phyloP scores from a whole-genome alignment of 2,888 invertebrate genomes.

The Melinopterus prodromus region DNA sequence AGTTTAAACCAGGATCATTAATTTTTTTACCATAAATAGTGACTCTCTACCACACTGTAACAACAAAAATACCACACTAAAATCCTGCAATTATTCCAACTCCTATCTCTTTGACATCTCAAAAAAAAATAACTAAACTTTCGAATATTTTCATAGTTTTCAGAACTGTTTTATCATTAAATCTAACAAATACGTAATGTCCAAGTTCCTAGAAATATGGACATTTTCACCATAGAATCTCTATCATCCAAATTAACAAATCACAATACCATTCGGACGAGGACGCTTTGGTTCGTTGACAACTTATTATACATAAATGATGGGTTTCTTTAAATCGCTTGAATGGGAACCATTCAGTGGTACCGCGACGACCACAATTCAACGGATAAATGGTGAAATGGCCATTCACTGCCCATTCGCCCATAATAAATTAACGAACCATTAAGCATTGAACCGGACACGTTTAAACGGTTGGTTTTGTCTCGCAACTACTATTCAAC shows the following conservation, averaged over 20 bases:
- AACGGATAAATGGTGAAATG: background rate
- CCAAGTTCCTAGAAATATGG: no score
- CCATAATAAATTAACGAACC: background rate
- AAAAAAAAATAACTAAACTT: no score
- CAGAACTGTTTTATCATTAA: no score
- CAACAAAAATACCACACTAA: no score
- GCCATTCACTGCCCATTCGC: background rate
- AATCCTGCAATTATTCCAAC: no score
- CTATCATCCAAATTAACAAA: background rate
- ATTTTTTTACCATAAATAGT: no score
- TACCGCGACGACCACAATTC: background rate
- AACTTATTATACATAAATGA: slow-evolving; percentile 4
- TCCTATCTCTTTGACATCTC: no score
- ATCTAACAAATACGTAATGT: no score
- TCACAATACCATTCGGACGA: background rate
- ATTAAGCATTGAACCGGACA: background rate
- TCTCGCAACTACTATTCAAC: background rate
- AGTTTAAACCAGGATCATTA: no score
- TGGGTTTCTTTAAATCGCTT: background rate
- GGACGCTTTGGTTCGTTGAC: background rate
- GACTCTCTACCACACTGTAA: no score
- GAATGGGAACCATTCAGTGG: background rate
- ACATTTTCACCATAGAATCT: background rate
- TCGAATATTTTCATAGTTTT: no score
- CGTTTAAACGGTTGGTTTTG: background rate